These are phyloP conservation scores for Orthonevra nobilis DNA, from an alignment of 2,888 invertebrate genomes.

Conservation along the genomic window DNA sequence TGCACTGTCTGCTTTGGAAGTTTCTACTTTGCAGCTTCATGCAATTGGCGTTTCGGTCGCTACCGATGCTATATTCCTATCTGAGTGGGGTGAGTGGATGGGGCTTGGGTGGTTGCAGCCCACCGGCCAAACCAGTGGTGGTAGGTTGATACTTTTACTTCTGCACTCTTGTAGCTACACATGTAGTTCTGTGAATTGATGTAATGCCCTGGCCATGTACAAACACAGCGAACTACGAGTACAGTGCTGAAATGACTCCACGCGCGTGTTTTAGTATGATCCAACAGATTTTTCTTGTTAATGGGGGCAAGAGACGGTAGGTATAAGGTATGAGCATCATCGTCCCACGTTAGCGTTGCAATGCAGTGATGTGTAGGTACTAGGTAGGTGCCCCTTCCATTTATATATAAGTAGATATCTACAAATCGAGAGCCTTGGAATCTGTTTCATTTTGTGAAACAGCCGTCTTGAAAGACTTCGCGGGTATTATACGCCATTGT, in stretches of 20 bases:
- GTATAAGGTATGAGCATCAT: slow-evolving; percentile 8
- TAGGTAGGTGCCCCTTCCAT: slow-evolving; percentile 30
- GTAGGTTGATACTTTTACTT: slow-evolving; percentile 56
- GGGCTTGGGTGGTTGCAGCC: slow-evolving; percentile 61
- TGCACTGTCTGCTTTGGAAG: slow-evolving; percentile 59
- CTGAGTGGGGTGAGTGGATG: slow-evolving; percentile 57
- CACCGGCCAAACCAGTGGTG: slow-evolving; percentile 43
- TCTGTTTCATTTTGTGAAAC: slow-evolving; percentile 39
- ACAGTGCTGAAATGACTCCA: slow-evolving; percentile 58
- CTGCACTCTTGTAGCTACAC: slow-evolving; percentile 72
- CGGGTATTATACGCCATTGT: slow-evolving; percentile 64
- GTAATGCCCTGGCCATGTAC: slow-evolving; percentile 71
- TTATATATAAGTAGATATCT: slow-evolving; percentile 18
- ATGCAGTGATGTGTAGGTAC: background rate
- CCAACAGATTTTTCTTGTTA: slow-evolving; percentile 61
- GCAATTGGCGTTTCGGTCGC: slow-evolving; percentile 56
- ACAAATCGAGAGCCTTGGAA: slow-evolving; percentile 65
- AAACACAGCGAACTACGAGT: slow-evolving; percentile 56
- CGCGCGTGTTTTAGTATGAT: slow-evolving; percentile 67
- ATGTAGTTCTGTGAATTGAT: slow-evolving; percentile 72
- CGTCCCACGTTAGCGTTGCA: slow-evolving; percentile 5
- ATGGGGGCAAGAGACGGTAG: slow-evolving; percentile 13
- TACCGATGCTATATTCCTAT: background rate
- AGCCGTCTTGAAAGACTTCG: slow-evolving; percentile 21
- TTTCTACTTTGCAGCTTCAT: slow-evolving; percentile 52